Conservation (phyloP, 2,888 invertebrate species). For the Fragum fragum region DNA sequence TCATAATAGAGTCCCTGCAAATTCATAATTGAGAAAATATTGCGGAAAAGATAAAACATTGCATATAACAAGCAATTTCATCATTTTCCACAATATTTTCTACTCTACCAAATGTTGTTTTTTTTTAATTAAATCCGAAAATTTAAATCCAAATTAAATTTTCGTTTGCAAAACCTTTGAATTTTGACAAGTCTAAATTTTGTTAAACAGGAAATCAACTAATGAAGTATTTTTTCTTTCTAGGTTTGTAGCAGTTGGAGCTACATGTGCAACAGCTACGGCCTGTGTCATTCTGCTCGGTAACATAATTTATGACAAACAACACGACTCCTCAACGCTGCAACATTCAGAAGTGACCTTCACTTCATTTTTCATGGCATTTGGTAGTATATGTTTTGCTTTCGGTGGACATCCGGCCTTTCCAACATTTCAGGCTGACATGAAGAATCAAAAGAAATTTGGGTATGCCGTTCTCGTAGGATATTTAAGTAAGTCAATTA, state of each 20-base stretch:
- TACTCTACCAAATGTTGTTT: too few relatives aligned
- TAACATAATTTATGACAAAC: slow-evolving; percentile 89
- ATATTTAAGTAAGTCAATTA: slow-evolving; percentile 90
- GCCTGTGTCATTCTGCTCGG: slow-evolving; percentile 90
- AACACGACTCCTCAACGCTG: slow-evolving; percentile 82
- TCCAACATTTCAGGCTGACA: slow-evolving; percentile 96
- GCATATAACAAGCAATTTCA: too few relatives aligned
- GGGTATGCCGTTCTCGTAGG: slow-evolving; percentile 91
- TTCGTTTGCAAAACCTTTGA: too few relatives aligned
- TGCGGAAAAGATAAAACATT: too few relatives aligned
- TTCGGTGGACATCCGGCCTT: slow-evolving; percentile 92
- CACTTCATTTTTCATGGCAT: slow-evolving; percentile 90
- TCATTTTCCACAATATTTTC: too few relatives aligned
- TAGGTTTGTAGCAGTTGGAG: slow-evolving; percentile 90
- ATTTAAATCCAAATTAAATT: too few relatives aligned
- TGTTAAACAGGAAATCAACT: too few relatives aligned
- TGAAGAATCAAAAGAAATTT: slow-evolving; percentile 93
- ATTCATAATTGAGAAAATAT: too few relatives aligned
- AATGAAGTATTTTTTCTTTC: too few relatives aligned
- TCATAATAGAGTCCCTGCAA: too few relatives aligned
- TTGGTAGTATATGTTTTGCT: slow-evolving; percentile 91
- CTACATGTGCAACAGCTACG: slow-evolving; percentile 89
- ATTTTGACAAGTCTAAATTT: too few relatives aligned
- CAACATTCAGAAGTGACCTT: slow-evolving; percentile 84
- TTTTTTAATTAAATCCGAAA: too few relatives aligned